Percentiles rank a stretch among this genome's conserved stretches.
phyloP scores from a whole-genome alignment of 1,140 invertebrate species.

The Nomia melanderi region DNA sequence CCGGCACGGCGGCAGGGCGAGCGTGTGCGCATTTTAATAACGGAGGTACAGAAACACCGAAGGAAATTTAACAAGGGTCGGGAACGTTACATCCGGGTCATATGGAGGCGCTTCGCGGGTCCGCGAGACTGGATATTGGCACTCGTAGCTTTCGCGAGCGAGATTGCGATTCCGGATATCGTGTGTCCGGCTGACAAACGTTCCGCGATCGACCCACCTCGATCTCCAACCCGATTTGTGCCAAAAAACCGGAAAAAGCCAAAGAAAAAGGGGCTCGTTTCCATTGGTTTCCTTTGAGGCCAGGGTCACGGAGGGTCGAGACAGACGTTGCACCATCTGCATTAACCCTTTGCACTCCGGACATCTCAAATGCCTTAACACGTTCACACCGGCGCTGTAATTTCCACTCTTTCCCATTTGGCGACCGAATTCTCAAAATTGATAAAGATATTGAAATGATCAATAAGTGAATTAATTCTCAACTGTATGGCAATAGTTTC shows the following conservation, averaged over 20 bases:
- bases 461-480: no score
- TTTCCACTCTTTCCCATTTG: no score
- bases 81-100: slow-evolving; percentile 28
- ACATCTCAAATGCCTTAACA: no score
- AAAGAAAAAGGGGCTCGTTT: neutral
- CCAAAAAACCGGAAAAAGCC: neutral
- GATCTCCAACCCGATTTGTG: no score
- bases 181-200: slow-evolving; percentile 23
- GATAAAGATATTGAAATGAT: no score
- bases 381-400: no score
- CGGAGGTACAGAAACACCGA: slow-evolving; percentile 25
- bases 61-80: slow-evolving; percentile 13
- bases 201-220: neutral
- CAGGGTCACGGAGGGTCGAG: no score
- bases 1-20: neutral
- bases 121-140: slow-evolving; percentile 58
- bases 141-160: slow-evolving; percentile 42
- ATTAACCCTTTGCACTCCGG: no score
- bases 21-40: slow-evolving; percentile 56
- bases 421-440: no score
- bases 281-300: no score
- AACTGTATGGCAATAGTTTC: no score
- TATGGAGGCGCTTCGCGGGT: slow-evolving; percentile 35
- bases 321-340: no score
- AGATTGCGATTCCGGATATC: slow-evolving; percentile 61